Base-by-base conservation (phyloP, 2,888 invertebrate species). In the Acleris holmiana region DNA sequence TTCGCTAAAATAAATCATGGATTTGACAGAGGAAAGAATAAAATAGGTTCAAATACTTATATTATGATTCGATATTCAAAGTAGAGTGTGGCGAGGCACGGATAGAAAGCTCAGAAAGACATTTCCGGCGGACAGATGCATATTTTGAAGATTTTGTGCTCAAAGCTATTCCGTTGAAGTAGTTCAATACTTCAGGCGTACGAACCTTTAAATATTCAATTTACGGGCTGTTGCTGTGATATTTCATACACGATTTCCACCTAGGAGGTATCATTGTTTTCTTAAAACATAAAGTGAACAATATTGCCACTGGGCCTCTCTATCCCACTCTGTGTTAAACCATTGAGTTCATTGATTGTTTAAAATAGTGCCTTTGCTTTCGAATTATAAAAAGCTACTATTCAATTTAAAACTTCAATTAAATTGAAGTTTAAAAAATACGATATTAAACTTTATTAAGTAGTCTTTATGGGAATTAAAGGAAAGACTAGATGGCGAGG, bases 121-220 rank as follows among this genome's bases (percentile, higher is more conserved):
- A 85, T 87, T 86, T 85, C 87, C 86, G 83, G 76, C 72, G 75
- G 79, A 78, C 80, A 84, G 77, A 85, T 87, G 85, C 84, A 88
- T 86, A 88, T 89, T 91, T 89, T 83, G 85, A 83, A 88, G 87
- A 89, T 89, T 86, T 88, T 79, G 77, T 75, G 81, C 80, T 84
- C 80, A 77, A 71, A 79, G 76, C 76, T 73, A 79, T 73, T 73
- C 77, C 79, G 76, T 82, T 78, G 78, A 82, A 83, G 85, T 84
- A 80, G 80, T 84, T 83, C 84, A 78, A 86, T 86, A 80, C 78
- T 75, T 71, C 76, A 79, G 76, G 76, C 75, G 69, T 72, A 79
- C 40, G 57, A 57, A 51, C 79, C 78, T 80, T 79, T 83, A 85
- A 83, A 85, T 82, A 83, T 83, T 74, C 71, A 71, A 72, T 53